Evolutionary conservation across 2,113 vertebrate species (phyloP).

Genomic region (Nothobranchius furzeri): DNA sequence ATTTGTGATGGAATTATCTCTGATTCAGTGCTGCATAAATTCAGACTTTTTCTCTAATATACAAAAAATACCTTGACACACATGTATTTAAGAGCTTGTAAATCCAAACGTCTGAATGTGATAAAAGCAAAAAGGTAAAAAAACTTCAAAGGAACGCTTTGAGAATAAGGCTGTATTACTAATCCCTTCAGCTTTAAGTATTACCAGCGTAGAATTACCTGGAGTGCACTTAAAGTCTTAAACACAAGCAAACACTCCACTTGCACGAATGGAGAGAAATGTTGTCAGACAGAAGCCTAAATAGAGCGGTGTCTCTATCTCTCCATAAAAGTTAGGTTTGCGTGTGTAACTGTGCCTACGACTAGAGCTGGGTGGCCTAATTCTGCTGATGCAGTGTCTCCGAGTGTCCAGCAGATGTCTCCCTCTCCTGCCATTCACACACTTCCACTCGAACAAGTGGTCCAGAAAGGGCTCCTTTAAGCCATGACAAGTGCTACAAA

Average conservation of each 20-base stretch:
- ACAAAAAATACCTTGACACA: neutral
- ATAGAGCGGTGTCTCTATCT: neutral
- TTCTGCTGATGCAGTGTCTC: constrained; percentile 44
- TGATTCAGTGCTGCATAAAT: constrained; percentile 42
- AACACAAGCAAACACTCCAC: constrained; percentile 37
- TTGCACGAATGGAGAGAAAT: constrained; percentile 26
- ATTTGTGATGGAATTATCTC: constrained; percentile 56
- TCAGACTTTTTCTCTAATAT: constrained; percentile 13
- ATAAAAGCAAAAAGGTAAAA: constrained; percentile 56
- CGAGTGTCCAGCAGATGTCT: constrained; percentile 84
- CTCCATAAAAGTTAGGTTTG: neutral
- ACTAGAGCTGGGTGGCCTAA: constrained; percentile 39
- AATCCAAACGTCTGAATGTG: constrained; percentile 63
- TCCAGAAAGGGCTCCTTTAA: constrained; percentile 80
- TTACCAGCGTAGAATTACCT: constrained; percentile 64
- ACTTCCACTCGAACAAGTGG: constrained; percentile 49
- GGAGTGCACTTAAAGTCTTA: constrained; percentile 59
- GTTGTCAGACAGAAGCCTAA: constrained; percentile 23
- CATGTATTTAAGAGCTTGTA: constrained; percentile 39
- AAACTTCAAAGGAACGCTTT: constrained; percentile 70
- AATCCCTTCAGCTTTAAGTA: constrained; percentile 65
- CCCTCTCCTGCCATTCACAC: constrained; percentile 70
- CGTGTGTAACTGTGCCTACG: constrained; percentile 9
- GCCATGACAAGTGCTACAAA: constrained; percentile 86
- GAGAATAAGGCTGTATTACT: constrained; percentile 67